Base-by-base conservation (phyloP, 2,797 vertebrate genomes). In the Schizothorax lantsangensis region DNA sequence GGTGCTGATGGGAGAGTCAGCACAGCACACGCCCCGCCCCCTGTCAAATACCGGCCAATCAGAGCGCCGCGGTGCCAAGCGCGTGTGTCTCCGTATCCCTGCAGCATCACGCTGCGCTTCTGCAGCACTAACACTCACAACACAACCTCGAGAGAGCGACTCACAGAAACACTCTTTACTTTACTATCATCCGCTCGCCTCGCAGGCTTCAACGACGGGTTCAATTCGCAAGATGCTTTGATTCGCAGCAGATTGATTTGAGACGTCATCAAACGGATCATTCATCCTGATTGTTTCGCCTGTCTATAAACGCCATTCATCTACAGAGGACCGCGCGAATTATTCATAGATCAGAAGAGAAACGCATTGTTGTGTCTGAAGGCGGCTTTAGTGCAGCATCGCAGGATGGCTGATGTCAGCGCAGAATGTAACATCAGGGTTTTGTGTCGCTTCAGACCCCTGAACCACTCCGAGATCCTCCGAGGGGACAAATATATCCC, bases 401-500 rank as follows among this genome's bases (percentile, higher is more conserved):
- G n/a, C 82, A 87, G 85, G 85, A 98, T 99, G 98, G 96, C 96
- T 91, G 97, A 97, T 92, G 92, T 94, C 85, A 95, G 95, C 94
- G 94, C 95, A 90, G 97, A 98, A 92, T 98, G 97, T 94, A 99
- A 98, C 95, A 98, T 99, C 93, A 98, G 97, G 95, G 98, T 99
- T 91, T 94, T 99, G 89, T 98, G 97, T 95, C 96, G 98, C 82
- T 98, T 99, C 92, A 97, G 98, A 88, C 97, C 98, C 11, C 92
- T 99, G 88, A 99, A 97, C 89, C 95, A 96, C 91, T 95, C 97
- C 2, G 98, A 99, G 94, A 96, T 96, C 83, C 89, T 94, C 77
- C 96, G 97, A 5, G 97, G 96, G 88, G 97, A 99, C 94, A 97
- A 97, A 91, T 98, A 97, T 92, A 96, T 97, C 88, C 97, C 97